Base-by-base conservation (phyloP, 2,888 invertebrate genomes). In the Neoitamus cyanurus region DNA sequence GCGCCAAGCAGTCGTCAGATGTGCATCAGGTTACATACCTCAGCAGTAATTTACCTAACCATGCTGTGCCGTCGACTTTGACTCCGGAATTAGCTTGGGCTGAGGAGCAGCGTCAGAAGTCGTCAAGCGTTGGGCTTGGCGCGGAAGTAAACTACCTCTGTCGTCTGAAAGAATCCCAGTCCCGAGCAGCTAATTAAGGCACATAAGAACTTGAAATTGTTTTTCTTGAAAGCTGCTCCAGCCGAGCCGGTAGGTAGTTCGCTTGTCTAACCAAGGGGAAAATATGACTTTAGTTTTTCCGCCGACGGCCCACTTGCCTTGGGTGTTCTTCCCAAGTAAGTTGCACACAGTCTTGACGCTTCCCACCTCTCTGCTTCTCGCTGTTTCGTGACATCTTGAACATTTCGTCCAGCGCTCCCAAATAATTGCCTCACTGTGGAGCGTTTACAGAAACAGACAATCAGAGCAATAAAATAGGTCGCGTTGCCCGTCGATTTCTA, bases 231-330 rank as follows among this genome's bases (percentile, higher is more conserved):
- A 58, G 25, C 20, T 25, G 58, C 58, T 58, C 58, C 58, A 25
- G 58, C 20, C 25, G 20, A n/a, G n/a, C n/a, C n/a, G n/a, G n/a
- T n/a, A n/a, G n/a, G 58, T 25, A 58, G 58, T 2, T 58, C 58
- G 58, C 58, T 58, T 58, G 58, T 58, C 58, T 58, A 58, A 58
- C 58, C 58, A 58, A 58, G 58, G 58, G 58, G 58, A 58, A 58
- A 58, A 58, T 58, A 25, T 58, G 20, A 58, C 25, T 58, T 58
- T 58, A 20, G 58, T 58, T 20, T 58, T 58, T 58, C 58, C 15
- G 7, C 20, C 58, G 20, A 58, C 25, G 58, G 20, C 58, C 58
- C 58, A 58, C 58, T 58, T 58, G 58, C 58, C 25, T 58, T 3
- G 20, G 58, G 58, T 58, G 25, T 58, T 58, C 20, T 25, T 58